Base-by-base conservation (phyloP, 2,888 invertebrate genomes). In the Lasius platythorax region DNA sequence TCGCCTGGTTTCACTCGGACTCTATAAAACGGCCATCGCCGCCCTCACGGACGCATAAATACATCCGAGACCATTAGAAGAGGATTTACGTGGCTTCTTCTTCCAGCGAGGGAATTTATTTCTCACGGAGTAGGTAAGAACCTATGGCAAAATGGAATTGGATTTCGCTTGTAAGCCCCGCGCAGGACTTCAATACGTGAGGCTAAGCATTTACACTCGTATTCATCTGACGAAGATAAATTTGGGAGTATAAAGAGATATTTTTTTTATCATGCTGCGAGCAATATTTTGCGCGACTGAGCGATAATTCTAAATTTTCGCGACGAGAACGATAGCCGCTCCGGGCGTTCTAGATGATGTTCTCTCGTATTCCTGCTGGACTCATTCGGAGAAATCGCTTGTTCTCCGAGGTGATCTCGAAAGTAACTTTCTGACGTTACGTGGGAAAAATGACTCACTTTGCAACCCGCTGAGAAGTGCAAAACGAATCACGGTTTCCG, bases 91-190 rank as follows among this genome's bases (percentile, higher is more conserved):
- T 70, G 70, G 66, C 83, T 87, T 85, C 74, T 28, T 79, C 37
- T 64, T 53, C 53, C 56, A 40, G 23, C 70, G 63, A 64, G 58
- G 15, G 18, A n/a, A 72, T 83, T 88, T 82, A 83, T 82, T 75
- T 87, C 84, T 58, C 73, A 81, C 67, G 70, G 79, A 67, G 56
- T 56, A 66, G 61, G 79, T 70, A 68, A 82, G 43, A 50, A 85
- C 67, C 67, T 73, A 75, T 56, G 46, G 78, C 66, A 72, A 85
- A 82, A 87, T 83, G 84, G 84, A 88, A 89, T 89, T 89, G 89
- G 85, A 88, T 88, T 83, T 68, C 66, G 53, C 75, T 85, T 84
- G 89, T 83, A 84, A 89, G 84, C 76, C 28, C 46, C 66, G 81
- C 74, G 75, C 81, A 87, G 68, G 81, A 83, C 81, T 85, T 82